Evolutionary conservation across 2,113 vertebrate species (phyloP), one percentile per base, ranked within the genome.

Genomic region (Onychostoma macrolepis): DNA sequence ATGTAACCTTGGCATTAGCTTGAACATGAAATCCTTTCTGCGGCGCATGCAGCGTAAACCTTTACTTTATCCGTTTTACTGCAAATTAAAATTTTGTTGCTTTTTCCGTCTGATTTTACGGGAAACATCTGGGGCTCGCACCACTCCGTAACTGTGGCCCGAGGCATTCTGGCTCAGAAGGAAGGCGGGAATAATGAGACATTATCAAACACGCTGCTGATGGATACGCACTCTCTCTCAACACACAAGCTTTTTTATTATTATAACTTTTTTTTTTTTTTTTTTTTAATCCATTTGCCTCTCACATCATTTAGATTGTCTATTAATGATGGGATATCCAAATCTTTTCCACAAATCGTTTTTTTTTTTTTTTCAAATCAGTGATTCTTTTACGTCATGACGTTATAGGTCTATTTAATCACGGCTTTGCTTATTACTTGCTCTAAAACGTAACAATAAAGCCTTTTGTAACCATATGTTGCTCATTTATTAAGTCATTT

Each of bases 81-180:
- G 93, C 94, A 91, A 95, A 95, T 95, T 95, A 94, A 95, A 94
- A 88, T 95, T 94, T 95, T 94, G 95, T 94, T 94, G 95, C 94
- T 95, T 96, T 96, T 95, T 95, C 95, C 95, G 92, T 94, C 91
- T 90, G 92, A 94, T 95, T 95, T 95, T 95, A 96, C 93, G 90
- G 95, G 95, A 95, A 95, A 95, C 95, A 96, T 95, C 95, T 95
- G 95, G 94, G 91, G 89, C 88, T 88, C 89, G 91, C 84, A 89
- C 90, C 81, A 90, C 88, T 87, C 90, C 93, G 91, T 92, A 93
- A 92, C 83, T 85, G 91, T 91, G 91, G 94, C 94, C 94, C 86
- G 89, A 91, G 93, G 93, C 92, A 89, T 89, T 94, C 74, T 80
- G 89, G 85, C 87, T 86, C 86, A 80, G 75, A 77, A 88, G 79